Conservation (phyloP, 2,113 vertebrate genomes). For the Tupaia tana region DNA sequence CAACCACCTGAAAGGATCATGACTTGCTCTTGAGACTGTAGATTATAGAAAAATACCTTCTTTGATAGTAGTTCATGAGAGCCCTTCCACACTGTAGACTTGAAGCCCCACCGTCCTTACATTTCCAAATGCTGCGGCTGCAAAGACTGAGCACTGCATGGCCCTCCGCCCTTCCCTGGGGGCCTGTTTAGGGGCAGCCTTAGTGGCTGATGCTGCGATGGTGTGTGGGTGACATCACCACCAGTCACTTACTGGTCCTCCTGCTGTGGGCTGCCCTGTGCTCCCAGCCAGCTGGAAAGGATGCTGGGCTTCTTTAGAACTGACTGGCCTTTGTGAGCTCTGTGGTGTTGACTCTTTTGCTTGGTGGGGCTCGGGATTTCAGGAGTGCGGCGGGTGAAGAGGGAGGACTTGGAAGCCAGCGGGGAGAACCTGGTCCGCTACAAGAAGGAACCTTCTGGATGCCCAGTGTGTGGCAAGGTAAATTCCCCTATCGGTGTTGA, state of each 20-base stretch:
- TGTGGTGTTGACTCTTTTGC: constrained; percentile 59
- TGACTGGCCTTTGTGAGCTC: fast-evolving
- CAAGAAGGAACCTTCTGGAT: constrained; percentile 97
- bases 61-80: fast-evolving
- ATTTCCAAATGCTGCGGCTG: not conserved
- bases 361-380: constrained; percentile 78
- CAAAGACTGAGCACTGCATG: fast-evolving
- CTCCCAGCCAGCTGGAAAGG: fast-evolving
- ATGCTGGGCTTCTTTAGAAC: not conserved
- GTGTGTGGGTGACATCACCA: fast-evolving
- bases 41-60: fast-evolving
- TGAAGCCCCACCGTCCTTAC: fast-evolving
- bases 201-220: not conserved
- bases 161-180: no score
- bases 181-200: fast-evolving
- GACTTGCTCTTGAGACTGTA: not conserved
- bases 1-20: not conserved
- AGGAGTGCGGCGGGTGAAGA: constrained; percentile 96
- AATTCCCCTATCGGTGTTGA: fast-evolving
- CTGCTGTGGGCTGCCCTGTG: not conserved
- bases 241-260: no score
- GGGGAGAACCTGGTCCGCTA: constrained; percentile 95
- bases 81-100: fast-evolving
- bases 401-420: constrained; percentile 94
- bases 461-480: constrained; percentile 98